phyloP scores from a whole-genome alignment of 2,888 invertebrate species.

The Timema podura region DNA sequence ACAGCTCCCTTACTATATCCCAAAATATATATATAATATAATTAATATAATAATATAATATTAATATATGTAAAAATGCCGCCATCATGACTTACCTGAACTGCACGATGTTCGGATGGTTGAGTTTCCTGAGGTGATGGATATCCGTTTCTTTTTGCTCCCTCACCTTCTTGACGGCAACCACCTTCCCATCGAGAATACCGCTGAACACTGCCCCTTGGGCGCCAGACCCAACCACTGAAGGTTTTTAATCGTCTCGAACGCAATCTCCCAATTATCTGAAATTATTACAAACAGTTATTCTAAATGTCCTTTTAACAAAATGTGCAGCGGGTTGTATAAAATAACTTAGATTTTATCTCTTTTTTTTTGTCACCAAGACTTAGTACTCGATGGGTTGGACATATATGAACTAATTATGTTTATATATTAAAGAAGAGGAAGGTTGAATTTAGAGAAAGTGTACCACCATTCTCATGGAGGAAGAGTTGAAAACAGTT shows the following conservation, averaged over 20 bases:
- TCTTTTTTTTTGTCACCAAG: too few species aligned
- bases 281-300: conserved; percentile 30
- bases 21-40: background rate
- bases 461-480: too few species aligned
- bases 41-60: too few species aligned
- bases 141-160: conserved; percentile 92
- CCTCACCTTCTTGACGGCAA: conserved; percentile 95
- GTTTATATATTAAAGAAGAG: too few species aligned
- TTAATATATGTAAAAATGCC: too few species aligned
- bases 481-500: too few species aligned
- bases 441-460: too few species aligned
- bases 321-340: background rate
- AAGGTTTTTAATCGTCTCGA: conserved; percentile 82
- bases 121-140: conserved; percentile 82
- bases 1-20: background rate
- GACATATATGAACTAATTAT: too few species aligned
- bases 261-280: conserved; percentile 94
- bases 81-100: conserved; percentile 56
- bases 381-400: too few species aligned
- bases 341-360: too few species aligned
- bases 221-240: conserved; percentile 90
- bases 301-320: background rate
- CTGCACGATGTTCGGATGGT: conserved; percentile 92
- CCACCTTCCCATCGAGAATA: conserved; percentile 71
- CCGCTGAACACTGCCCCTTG: conserved; percentile 95